Conservation (phyloP, 2,113 vertebrate species). For the Campylomormyrus numenius region DNA sequence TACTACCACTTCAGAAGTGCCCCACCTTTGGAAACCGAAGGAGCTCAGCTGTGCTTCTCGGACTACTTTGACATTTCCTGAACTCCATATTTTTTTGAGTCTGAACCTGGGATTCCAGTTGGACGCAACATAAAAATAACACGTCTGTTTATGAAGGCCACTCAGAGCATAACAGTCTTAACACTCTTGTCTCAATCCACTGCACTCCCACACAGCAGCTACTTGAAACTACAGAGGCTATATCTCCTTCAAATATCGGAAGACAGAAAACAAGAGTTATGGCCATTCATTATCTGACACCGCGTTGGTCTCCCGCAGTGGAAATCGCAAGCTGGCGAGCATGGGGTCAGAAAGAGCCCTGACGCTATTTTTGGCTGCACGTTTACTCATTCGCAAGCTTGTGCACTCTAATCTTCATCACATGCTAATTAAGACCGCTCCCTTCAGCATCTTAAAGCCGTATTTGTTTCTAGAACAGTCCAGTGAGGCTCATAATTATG, state of each 20-base stretch:
- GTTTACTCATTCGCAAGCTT: not conserved
- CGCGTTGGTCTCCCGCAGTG: too few relatives aligned
- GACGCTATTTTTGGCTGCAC: not conserved
- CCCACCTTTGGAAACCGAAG: not conserved
- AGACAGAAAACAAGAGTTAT: not conserved
- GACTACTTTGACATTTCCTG: not conserved
- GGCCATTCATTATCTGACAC: not conserved
- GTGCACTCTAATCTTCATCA: not conserved
- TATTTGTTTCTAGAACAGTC: not conserved
- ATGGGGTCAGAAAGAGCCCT: not conserved
- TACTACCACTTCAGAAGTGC: not conserved
- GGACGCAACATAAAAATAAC: not conserved
- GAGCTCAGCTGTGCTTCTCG: not conserved
- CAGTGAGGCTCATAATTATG: not conserved
- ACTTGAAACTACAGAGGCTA: not conserved
- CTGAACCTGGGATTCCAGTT: not conserved
- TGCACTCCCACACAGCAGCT: not conserved
- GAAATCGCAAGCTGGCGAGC: not conserved
- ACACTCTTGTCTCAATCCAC: not conserved
- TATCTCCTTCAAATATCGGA: not conserved
- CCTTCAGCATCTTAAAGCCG: not conserved
- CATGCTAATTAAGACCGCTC: not conserved
- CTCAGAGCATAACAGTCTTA: not conserved
- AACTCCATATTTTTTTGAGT: not conserved
- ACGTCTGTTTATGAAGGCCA: not conserved